Percentiles rank a stretch among this genome's conserved stretches.
These are phyloP conservation scores for Squalus acanthias DNA, from an alignment of 2,797 vertebrate genomes.

Conservation along the genomic window DNA sequence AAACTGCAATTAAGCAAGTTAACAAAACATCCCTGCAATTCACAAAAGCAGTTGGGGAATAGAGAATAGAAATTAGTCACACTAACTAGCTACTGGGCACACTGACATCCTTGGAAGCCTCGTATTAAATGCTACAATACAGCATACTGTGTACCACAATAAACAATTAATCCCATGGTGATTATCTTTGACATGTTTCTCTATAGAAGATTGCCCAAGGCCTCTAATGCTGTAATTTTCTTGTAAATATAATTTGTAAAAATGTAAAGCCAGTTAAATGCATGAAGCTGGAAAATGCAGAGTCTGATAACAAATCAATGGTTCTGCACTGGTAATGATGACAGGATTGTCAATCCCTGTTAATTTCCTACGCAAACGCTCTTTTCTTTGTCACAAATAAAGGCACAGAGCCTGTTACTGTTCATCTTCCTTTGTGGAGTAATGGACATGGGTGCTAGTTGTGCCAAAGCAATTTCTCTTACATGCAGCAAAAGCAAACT, in stretches of 20 bases:
- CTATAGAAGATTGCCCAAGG: constrained; percentile 36
- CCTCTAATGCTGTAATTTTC: constrained; percentile 37
- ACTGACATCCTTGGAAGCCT: constrained; percentile 37
- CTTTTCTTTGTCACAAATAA: constrained; percentile 33
- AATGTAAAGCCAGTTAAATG: constrained; percentile 38
- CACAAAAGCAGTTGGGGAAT: constrained; percentile 28
- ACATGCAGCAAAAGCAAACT: constrained; percentile 29
- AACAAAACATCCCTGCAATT: constrained; percentile 35
- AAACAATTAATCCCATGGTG: constrained; percentile 37
- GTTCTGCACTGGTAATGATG: constrained; percentile 22
- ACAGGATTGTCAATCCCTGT: constrained; percentile 33
- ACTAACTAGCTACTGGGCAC: constrained; percentile 37
- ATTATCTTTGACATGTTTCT: constrained; percentile 38
- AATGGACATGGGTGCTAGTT: constrained; percentile 5
- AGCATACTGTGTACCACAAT: constrained; percentile 38
- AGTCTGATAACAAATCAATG: constrained; percentile 37
- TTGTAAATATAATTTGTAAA: constrained; percentile 38
- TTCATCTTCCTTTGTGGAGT: constrained; percentile 30
- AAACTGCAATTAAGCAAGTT: constrained; percentile 38
- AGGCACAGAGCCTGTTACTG: constrained; percentile 33
- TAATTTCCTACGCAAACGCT: constrained; percentile 32
- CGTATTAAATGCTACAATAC: constrained; percentile 33
- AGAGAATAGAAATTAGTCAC: constrained; percentile 38
- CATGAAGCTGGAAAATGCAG: constrained; percentile 33
- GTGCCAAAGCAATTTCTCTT: constrained; percentile 29